Conservation (phyloP, 2,797 vertebrate species). For the Alauda arvensis region DNA sequence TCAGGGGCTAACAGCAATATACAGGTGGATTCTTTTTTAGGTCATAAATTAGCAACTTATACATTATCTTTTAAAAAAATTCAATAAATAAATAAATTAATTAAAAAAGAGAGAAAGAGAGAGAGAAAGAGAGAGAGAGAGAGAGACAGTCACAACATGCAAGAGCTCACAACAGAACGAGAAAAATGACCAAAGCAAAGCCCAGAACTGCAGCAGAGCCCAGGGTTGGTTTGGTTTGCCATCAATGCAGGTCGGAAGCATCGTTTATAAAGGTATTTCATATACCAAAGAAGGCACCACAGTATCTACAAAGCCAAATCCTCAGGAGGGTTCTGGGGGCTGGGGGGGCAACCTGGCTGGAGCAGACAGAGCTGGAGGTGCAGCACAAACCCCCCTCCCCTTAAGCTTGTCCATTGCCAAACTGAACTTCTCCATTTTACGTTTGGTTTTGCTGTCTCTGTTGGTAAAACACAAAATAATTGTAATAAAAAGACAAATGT, state of each 20-base stretch:
- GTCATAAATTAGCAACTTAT: constrained; percentile 59
- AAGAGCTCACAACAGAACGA: constrained; percentile 28
- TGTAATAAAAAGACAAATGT: not conserved
- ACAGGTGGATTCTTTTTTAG: constrained; percentile 4
- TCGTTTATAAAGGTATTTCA: constrained; percentile 46
- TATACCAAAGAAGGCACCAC: constrained; percentile 86
- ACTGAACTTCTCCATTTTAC: not conserved
- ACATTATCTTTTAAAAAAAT: constrained; percentile 27
- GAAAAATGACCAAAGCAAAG: constrained; percentile 26
- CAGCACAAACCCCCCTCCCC: not conserved
- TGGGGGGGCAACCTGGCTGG: not conserved
- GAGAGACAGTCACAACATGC: not conserved
- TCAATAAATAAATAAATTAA: constrained; percentile 43
- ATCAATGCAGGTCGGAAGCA: constrained; percentile 55
- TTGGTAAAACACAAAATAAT: not conserved
- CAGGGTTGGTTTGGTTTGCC: constrained; percentile 53
- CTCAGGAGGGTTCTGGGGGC: not conserved
- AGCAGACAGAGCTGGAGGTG: not conserved
- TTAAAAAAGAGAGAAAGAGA: not conserved
- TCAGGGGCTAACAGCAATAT: constrained; percentile 37
- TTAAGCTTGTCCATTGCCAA: not conserved
- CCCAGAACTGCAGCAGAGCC: constrained; percentile 31
- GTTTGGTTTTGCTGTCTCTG: constrained; percentile 28
- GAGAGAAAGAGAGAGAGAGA: not conserved
- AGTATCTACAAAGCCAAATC: constrained; percentile 77